Evolutionary conservation across 1,140 invertebrate species (phyloP).

Genomic region (Hycleus phaleratus): DNA sequence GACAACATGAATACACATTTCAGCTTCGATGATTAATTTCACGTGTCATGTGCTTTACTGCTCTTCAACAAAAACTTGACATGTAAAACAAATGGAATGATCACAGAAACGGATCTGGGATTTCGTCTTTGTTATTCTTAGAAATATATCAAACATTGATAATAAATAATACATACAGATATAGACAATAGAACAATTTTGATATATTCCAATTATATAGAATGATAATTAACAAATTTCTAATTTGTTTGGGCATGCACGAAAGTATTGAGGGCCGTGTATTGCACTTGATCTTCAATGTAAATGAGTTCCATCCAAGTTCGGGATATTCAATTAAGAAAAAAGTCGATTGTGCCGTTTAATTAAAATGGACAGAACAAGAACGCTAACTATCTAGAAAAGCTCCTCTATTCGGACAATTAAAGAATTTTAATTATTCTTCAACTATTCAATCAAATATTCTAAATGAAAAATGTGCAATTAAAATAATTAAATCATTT

Average conservation of each 20-base stretch:
- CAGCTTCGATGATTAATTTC: conserved; percentile 7
- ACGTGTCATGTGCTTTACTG: too few species aligned
- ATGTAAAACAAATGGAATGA: too few species aligned
- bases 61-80: too few species aligned
- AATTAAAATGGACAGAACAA: conserved; percentile 11
- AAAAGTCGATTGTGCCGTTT: conserved; percentile 13
- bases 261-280: conserved; percentile 12
- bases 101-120: too few species aligned
- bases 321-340: conserved; percentile 5
- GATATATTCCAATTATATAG: too few species aligned
- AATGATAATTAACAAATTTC: too few species aligned
- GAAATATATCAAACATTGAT: too few species aligned
- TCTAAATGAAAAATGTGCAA: too few species aligned
- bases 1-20: conserved; percentile 4
- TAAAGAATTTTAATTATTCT: conserved; percentile 12
- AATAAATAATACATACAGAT: too few species aligned
- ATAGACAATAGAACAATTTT: too few species aligned
- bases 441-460: conserved; percentile 6
- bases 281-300: conserved; percentile 6
- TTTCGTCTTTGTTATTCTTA: too few species aligned
- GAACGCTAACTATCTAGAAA: conserved; percentile 14
- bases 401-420: conserved; percentile 3
- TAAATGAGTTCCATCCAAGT: conserved; percentile 12
- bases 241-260: conserved; percentile 4
- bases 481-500: too few species aligned